phyloP scores from a whole-genome alignment of 2,888 invertebrate genomes.

The Stictocephala bisonia region DNA sequence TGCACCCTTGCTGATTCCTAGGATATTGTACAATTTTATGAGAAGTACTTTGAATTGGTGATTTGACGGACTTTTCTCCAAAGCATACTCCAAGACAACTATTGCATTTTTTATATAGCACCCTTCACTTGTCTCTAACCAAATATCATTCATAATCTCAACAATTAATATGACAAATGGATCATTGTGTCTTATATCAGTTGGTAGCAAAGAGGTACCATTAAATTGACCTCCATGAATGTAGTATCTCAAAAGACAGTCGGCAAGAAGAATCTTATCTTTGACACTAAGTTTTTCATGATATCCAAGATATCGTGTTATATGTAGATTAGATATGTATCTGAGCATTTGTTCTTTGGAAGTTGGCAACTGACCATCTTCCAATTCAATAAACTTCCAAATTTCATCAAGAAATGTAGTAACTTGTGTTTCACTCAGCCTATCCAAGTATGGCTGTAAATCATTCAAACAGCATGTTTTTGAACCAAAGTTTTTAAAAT shows the following conservation, averaged over 20 bases:
- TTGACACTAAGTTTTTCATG: constrained; percentile 70
- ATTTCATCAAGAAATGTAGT: constrained; percentile 48
- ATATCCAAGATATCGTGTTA: constrained; percentile 78
- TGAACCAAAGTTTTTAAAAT: constrained; percentile 84
- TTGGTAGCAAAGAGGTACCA: constrained; percentile 60
- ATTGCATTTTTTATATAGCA: constrained; percentile 71
- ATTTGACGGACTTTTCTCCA: constrained; percentile 85
- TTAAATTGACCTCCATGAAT: constrained; percentile 68
- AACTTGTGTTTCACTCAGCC: constrained; percentile 72
- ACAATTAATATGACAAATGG: constrained; percentile 83
- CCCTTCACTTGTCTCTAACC: constrained; percentile 66
- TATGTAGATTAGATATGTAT: constrained; percentile 82
- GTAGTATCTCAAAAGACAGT: constrained; percentile 74
- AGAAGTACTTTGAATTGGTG: constrained; percentile 89
- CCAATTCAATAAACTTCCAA: constrained; percentile 62
- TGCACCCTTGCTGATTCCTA: constrained; percentile 80
- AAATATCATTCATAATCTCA: constrained; percentile 73
- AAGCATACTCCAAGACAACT: constrained; percentile 77
- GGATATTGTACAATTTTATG: constrained; percentile 80
- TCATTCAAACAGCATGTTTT: constrained; percentile 90
- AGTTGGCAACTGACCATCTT: constrained; percentile 62
- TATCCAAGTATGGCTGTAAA: constrained; percentile 79
- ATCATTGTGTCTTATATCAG: constrained; percentile 70
- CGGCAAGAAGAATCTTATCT: constrained; percentile 71
- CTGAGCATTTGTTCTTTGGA: constrained; percentile 78